Conservation (phyloP, 2,888 invertebrate genomes). For the Autographa gamma region DNA sequence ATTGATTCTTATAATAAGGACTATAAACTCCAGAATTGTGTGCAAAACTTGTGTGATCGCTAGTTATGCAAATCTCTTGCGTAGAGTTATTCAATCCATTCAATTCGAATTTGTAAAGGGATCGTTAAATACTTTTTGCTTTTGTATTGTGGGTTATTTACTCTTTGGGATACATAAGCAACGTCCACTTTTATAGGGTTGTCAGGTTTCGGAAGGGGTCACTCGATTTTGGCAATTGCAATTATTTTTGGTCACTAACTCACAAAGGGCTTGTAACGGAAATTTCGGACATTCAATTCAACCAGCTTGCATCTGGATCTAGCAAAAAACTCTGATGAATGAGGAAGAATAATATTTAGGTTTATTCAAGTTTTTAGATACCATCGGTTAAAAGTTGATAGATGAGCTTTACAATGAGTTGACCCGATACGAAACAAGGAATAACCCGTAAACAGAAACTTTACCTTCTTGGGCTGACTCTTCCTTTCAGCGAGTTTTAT, state of each 20-base stretch:
- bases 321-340: not conserved
- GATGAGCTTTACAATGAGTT: not conserved
- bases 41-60: constrained; percentile 23
- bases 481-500: too few relatives aligned
- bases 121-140: constrained; percentile 18
- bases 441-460: not conserved
- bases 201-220: not conserved
- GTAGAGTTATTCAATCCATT: constrained; percentile 57
- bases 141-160: constrained; percentile 15
- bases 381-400: not conserved
- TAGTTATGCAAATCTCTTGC: constrained; percentile 45
- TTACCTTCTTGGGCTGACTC: too few relatives aligned
- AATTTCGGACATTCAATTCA: not conserved
- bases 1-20: constrained; percentile 33
- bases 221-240: not conserved
- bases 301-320: not conserved
- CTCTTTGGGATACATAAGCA: constrained; percentile 33
- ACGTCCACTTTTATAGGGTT: constrained; percentile 34
- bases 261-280: not conserved
- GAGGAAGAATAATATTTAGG: not conserved
- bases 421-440: not conserved
- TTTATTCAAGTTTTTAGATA: not conserved
- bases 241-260: not conserved
- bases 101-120: constrained; percentile 42
- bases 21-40: constrained; percentile 41